Percentiles rank a stretch among this genome's conserved stretches.
phyloP scores from a whole-genome alignment of 2,797 vertebrate genomes.

The Pseudomugil gertrudae region DNA sequence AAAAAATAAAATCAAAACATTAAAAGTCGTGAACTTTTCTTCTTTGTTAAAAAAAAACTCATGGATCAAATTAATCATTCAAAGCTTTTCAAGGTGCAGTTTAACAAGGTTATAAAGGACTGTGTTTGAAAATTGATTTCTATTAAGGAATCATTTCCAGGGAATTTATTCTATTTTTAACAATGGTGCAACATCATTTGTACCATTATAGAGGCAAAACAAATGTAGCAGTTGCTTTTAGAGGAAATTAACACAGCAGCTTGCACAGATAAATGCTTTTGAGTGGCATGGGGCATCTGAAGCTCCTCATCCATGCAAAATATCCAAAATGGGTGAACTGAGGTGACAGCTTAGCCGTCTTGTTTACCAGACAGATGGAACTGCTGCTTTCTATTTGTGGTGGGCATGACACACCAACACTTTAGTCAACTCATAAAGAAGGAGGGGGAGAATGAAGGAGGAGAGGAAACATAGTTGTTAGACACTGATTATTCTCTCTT shows the following conservation, averaged over 20 bases:
- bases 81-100: conserved; percentile 15
- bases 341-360: conserved; percentile 60
- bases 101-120: conserved; percentile 8
- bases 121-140: conserved; percentile 2
- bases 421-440: conserved; percentile 54
- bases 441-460: conserved; percentile 22
- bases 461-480: conserved; percentile 43
- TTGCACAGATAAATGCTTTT: conserved; percentile 37
- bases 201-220: conserved; percentile 29
- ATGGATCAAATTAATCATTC: conserved; percentile 36
- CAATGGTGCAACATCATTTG: background rate
- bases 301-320: conserved; percentile 48
- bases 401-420: conserved; percentile 62
- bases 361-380: conserved; percentile 75
- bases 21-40: background rate
- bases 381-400: conserved; percentile 72
- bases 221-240: conserved; percentile 25
- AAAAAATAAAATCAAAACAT: no score
- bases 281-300: conserved; percentile 32
- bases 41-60: conserved; percentile 8
- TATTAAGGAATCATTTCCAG: conserved; percentile 3
- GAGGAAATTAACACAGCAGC: conserved; percentile 31
- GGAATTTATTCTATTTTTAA: background rate
- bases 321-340: conserved; percentile 52
- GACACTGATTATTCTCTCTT: conserved; percentile 67